Evolutionary conservation across 1,140 invertebrate species (phyloP).

Genomic region (Diorhabda elongata): DNA sequence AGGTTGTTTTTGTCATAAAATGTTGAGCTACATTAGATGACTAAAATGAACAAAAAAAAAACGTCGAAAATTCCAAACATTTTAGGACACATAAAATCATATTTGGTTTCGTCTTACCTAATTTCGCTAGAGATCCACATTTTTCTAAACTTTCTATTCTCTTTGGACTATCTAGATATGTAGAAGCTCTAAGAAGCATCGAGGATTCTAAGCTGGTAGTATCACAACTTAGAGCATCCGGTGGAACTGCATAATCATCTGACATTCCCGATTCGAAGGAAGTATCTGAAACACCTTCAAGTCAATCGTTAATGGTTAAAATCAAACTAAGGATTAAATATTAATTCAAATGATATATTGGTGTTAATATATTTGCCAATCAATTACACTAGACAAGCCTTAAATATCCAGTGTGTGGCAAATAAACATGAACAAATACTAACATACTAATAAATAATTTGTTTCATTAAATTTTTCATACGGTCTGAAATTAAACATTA

Average conservation of each 20-base stretch:
- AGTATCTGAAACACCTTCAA: slow-evolving; percentile 63
- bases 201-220: slow-evolving; percentile 70
- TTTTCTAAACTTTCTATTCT: slow-evolving; percentile 80
- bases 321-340: slow-evolving; percentile 11
- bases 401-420: too few relatives aligned
- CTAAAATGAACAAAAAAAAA: too few relatives aligned
- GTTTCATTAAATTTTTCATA: too few relatives aligned
- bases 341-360: background rate
- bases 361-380: too few relatives aligned
- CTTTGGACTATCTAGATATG: slow-evolving; percentile 66
- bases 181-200: slow-evolving; percentile 59
- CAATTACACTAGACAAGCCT: too few relatives aligned
- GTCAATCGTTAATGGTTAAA: slow-evolving; percentile 28
- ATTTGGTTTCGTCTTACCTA: slow-evolving; percentile 50
- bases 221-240: slow-evolving; percentile 78
- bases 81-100: too few relatives aligned
- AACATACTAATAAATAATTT: too few relatives aligned
- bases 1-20: too few relatives aligned
- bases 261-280: slow-evolving; percentile 90
- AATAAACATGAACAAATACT: too few relatives aligned
- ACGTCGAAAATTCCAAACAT: too few relatives aligned
- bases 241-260: slow-evolving; percentile 93
- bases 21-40: too few relatives aligned
- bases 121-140: slow-evolving; percentile 86
- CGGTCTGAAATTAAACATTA: too few relatives aligned